phyloP scores from a whole-genome alignment of 2,888 invertebrate genomes.

The Acanthosoma haemorrhoidale region DNA sequence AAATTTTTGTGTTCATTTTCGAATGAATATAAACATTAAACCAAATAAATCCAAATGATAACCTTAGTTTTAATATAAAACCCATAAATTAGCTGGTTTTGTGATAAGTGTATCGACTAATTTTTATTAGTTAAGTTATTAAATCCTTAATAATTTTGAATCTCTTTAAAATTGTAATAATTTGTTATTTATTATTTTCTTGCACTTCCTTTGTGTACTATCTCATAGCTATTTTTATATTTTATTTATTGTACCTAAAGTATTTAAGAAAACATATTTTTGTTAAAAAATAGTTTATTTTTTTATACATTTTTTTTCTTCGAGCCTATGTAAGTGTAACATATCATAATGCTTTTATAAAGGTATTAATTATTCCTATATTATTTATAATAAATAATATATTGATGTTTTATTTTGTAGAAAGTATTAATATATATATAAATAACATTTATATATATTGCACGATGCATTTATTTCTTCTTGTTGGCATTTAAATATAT shows the following conservation, averaged over 20 bases:
- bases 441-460: no score
- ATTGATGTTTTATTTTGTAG: constrained; percentile 27
- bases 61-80: background rate
- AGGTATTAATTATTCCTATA: constrained; percentile 25
- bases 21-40: background rate
- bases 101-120: no score
- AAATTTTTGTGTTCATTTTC: background rate
- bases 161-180: background rate
- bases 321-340: constrained; percentile 19
- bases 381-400: constrained; percentile 24
- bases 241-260: background rate
- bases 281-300: constrained; percentile 2
- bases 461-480: constrained; percentile 29
- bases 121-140: background rate
- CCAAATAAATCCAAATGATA: background rate
- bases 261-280: constrained; percentile 10
- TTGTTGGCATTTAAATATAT: constrained; percentile 30
- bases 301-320: background rate
- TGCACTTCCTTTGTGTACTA: constrained; percentile 8
- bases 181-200: background rate
- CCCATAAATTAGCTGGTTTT: background rate
- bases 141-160: background rate
- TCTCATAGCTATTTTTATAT: constrained; percentile 14
- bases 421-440: constrained; percentile 18
- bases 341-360: constrained; percentile 20